phyloP scores from a whole-genome alignment of 2,888 invertebrate genomes.

The Parelbella ahira region DNA sequence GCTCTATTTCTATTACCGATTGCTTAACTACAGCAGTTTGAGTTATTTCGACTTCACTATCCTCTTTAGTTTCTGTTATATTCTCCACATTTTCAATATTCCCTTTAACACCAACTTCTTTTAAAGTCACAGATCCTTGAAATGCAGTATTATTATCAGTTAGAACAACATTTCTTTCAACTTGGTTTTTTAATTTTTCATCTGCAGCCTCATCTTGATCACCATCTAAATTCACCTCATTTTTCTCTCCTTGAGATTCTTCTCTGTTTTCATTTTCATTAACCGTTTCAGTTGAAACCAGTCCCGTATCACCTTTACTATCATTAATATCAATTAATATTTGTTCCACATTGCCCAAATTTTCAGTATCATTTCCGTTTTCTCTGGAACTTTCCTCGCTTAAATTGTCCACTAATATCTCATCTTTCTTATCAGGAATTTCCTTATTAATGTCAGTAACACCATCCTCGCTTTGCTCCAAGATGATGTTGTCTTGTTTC shows the following conservation, averaged over 20 bases:
- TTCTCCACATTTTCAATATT: too few species aligned
- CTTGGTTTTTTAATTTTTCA: not conserved
- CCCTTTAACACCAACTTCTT: too few species aligned
- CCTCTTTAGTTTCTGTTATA: too few species aligned
- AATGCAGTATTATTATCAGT: too few species aligned
- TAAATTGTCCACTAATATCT: constrained; percentile 23
- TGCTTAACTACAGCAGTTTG: too few species aligned
- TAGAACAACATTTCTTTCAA: constrained; percentile 2
- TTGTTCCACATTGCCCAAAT: too few species aligned
- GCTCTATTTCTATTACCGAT: too few species aligned
- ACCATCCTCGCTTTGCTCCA: constrained; percentile 25
- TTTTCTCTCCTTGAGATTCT: constrained; percentile 1
- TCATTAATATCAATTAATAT: not conserved
- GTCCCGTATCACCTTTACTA: not conserved
- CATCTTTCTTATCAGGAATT: constrained; percentile 7
- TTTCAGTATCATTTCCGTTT: too few species aligned
- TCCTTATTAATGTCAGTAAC: constrained; percentile 28
- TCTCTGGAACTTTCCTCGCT: constrained; percentile 1
- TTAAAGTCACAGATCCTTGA: too few species aligned
- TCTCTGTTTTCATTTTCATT: not conserved
- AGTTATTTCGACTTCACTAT: too few species aligned
- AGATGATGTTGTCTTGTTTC: constrained; percentile 32
- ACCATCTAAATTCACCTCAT: not conserved
- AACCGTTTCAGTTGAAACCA: too few species aligned
- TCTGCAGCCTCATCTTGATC: not conserved